phyloP scores from a whole-genome alignment of 2,113 vertebrate species.

The Microcebus griseorufus region DNA sequence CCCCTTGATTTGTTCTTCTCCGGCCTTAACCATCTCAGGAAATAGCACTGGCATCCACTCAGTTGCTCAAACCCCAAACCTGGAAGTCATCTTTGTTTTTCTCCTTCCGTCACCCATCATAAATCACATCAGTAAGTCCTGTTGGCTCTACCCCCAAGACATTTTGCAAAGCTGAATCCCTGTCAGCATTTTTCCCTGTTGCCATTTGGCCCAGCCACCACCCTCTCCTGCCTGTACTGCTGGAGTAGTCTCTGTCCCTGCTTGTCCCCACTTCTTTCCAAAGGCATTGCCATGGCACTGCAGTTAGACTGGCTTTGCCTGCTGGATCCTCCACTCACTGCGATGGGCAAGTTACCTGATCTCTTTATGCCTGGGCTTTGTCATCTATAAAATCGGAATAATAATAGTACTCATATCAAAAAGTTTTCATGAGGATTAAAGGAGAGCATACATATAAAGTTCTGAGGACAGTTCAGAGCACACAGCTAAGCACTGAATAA shows the following conservation, averaged over 20 bases:
- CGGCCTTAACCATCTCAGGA: not conserved
- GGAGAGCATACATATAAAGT: not conserved
- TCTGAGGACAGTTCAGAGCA: not conserved
- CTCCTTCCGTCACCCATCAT: not conserved
- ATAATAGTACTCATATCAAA: not conserved
- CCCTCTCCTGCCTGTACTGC: not conserved
- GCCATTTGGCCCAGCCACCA: not conserved
- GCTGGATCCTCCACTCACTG: not conserved
- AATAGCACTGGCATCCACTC: not conserved
- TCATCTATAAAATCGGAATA: not conserved
- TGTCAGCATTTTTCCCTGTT: not conserved
- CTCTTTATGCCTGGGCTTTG: not conserved
- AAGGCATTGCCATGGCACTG: not conserved
- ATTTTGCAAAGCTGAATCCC: not conserved
- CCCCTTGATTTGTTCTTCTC: not conserved
- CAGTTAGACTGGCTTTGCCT: not conserved
- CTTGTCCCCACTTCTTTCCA: not conserved
- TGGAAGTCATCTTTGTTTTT: not conserved
- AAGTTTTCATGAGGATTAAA: conserved; percentile 40
- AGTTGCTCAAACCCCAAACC: not conserved
- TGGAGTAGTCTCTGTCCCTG: not conserved
- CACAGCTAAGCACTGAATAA: conserved; percentile 15
- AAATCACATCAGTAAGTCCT: not conserved
- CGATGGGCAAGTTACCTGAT: not conserved
- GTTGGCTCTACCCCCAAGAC: not conserved